These are phyloP conservation scores for Aurelia aurita DNA, from an alignment of 30 jellyfish, hydroid and myxozoan genomes.

Conservation along the genomic window DNA sequence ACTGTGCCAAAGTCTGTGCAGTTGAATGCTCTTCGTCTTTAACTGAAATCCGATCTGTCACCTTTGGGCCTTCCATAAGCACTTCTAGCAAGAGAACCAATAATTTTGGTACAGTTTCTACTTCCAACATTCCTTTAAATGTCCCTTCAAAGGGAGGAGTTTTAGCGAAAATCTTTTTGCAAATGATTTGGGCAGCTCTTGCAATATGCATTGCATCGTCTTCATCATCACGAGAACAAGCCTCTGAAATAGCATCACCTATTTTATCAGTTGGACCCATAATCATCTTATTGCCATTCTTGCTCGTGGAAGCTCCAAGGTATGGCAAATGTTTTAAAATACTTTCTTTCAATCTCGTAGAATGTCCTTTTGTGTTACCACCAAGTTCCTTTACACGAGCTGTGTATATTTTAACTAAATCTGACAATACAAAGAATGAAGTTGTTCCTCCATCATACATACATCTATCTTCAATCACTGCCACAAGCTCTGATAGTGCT, in stretches of 20 bases:
- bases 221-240: conserved; percentile 10
- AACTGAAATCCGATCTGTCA: conserved; percentile 14
- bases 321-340: conserved; percentile 5
- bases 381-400: conserved; percentile 27
- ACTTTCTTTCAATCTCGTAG: conserved; percentile 16
- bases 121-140: conserved; percentile 13
- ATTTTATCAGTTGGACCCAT: conserved; percentile 24
- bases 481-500: conserved; percentile 48
- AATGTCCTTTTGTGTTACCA: conserved; percentile 7
- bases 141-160: conserved; percentile 15
- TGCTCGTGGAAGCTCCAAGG: conserved; percentile 17
- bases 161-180: conserved; percentile 18
- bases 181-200: conserved; percentile 20
- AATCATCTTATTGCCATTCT: conserved; percentile 6
- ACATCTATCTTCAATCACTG: conserved; percentile 13
- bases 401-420: conserved; percentile 15
- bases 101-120: conserved; percentile 7
- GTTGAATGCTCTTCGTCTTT: conserved; percentile 5
- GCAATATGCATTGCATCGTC: conserved; percentile 32
- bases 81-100: not conserved
- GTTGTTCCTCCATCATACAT: conserved; percentile 10
- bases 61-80: conserved; percentile 45
- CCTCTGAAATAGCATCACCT: conserved; percentile 12
- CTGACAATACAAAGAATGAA: conserved; percentile 19
- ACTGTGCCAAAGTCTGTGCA: conserved; percentile 4